phyloP scores from a whole-genome alignment of 2,888 invertebrate species.

The Agonum fuliginosum region DNA sequence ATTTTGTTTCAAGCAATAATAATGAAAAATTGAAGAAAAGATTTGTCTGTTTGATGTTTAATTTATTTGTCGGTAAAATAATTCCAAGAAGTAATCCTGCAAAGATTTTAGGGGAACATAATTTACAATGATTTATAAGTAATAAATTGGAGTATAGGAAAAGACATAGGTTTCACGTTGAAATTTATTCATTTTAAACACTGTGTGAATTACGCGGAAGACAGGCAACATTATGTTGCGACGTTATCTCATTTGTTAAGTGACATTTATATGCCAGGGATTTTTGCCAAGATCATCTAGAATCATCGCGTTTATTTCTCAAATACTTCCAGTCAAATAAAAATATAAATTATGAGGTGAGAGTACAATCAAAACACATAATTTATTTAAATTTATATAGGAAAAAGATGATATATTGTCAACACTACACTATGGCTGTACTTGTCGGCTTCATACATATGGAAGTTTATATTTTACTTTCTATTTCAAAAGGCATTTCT shows the following conservation, averaged over 20 bases:
- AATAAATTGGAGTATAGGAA: slow-evolving; percentile 43
- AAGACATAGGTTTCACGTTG: slow-evolving; percentile 21
- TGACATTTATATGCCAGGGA: slow-evolving; percentile 52
- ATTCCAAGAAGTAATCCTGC: not conserved
- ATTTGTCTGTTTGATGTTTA: not conserved
- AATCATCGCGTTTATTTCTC: slow-evolving; percentile 45
- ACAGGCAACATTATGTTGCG: slow-evolving; percentile 43
- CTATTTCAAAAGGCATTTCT: slow-evolving; percentile 24
- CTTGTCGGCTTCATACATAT: not conserved
- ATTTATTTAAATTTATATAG: slow-evolving; percentile 44
- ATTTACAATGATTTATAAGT: slow-evolving; percentile 35
- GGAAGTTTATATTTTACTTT: slow-evolving; percentile 4
- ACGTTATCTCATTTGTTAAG: slow-evolving; percentile 52
- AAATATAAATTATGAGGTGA: slow-evolving; percentile 54
- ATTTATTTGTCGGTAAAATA: slow-evolving; percentile 8
- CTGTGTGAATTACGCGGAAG: slow-evolving; percentile 48
- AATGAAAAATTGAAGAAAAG: too few species aligned
- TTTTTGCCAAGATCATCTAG: slow-evolving; percentile 48
- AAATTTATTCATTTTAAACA: slow-evolving; percentile 49
- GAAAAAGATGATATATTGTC: slow-evolving; percentile 42
- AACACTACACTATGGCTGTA: slow-evolving; percentile 11
- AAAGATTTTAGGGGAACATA: slow-evolving; percentile 6
- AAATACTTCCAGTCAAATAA: slow-evolving; percentile 53
- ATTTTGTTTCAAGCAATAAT: too few species aligned
- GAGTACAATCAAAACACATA: slow-evolving; percentile 49